phyloP scores from a whole-genome alignment of 2,113 vertebrate species.

The Hyperopisus bebe region DNA sequence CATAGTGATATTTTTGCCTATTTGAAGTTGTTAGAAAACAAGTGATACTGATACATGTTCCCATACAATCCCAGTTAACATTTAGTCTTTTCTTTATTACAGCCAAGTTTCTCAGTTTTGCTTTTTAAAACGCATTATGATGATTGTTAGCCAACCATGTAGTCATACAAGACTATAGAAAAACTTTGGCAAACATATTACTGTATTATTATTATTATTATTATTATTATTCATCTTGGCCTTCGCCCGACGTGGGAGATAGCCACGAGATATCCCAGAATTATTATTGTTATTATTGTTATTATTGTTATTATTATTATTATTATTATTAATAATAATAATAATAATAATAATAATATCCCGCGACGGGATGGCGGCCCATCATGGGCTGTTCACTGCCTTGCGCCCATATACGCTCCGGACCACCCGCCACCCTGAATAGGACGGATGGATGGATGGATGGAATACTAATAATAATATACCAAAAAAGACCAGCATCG shows the following conservation, averaged over 20 bases:
- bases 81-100: not conserved
- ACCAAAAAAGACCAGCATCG: not conserved
- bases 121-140: not conserved
- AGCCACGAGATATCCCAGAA: not conserved
- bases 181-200: not conserved
- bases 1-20: not conserved
- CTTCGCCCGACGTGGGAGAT: no score
- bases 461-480: not conserved
- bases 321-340: not conserved
- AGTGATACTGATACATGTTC: not conserved
- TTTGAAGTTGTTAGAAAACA: not conserved
- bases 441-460: not conserved
- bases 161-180: not conserved
- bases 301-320: not conserved
- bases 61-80: not conserved
- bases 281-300: not conserved
- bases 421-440: not conserved
- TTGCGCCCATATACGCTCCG: not conserved
- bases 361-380: no score
- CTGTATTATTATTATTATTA: not conserved
- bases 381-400: not conserved
- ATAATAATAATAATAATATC: not conserved
- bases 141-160: not conserved
- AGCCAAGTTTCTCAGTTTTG: not conserved
- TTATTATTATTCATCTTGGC: no score